These are phyloP conservation scores for Callocephalon fimbriatum DNA, from an alignment of 2,113 vertebrate genomes.

Conservation along the genomic window DNA sequence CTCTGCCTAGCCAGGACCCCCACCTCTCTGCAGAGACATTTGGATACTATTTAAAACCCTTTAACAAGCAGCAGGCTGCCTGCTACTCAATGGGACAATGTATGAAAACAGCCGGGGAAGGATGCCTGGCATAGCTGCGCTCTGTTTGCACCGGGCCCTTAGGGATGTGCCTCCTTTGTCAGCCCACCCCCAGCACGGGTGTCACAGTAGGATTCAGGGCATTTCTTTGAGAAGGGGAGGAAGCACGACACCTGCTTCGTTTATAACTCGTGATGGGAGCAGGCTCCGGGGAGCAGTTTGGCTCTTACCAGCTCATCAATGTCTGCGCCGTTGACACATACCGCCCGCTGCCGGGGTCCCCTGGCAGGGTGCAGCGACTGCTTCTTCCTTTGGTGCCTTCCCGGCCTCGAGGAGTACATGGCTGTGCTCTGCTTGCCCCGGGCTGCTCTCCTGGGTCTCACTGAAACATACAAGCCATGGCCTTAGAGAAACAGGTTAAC, in stretches of 20 bases:
- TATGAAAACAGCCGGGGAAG: constrained; percentile 28
- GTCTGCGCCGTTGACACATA: constrained; percentile 83
- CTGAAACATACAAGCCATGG: constrained; percentile 69
- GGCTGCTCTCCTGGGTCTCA: constrained; percentile 86
- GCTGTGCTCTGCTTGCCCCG: constrained; percentile 77
- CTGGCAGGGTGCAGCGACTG: constrained; percentile 61
- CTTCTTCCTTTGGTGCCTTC: constrained; percentile 86
- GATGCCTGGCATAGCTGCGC: constrained; percentile 72
- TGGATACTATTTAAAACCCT: constrained; percentile 80
- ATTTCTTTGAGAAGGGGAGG: constrained; percentile 13
- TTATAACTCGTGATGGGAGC: background rate
- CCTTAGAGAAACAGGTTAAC: background rate
- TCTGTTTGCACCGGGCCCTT: background rate
- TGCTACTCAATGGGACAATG: constrained; percentile 52
- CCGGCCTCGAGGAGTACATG: constrained; percentile 66
- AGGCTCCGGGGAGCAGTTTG: background rate
- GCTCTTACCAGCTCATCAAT: constrained; percentile 93
- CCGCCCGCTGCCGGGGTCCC: constrained; percentile 71
- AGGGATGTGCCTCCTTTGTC: constrained; percentile 32
- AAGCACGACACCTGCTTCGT: background rate
- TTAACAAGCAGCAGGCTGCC: constrained; percentile 70
- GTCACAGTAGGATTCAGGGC: background rate
- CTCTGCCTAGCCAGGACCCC: constrained; percentile 50
- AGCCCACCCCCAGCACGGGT: background rate
- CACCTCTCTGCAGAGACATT: constrained; percentile 64